These are phyloP conservation scores for Deilephila elpenor DNA, from an alignment of 2,888 invertebrate species.

Conservation along the genomic window DNA sequence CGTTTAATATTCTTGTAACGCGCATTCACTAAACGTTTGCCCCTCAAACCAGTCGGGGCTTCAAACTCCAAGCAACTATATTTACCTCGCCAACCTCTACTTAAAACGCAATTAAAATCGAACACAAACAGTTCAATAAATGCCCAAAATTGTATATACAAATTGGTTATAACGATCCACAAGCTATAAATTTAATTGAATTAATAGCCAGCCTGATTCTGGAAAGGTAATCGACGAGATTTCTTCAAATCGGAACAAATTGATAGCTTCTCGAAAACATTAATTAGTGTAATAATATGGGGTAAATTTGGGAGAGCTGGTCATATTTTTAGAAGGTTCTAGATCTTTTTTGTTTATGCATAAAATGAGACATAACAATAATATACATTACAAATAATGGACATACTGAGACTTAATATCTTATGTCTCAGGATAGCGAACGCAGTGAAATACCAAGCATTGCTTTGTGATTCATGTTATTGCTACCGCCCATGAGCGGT, in stretches of 20 bases:
- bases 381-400: no score
- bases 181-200: constrained; percentile 11
- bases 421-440: no score
- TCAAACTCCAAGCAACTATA: background rate
- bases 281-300: background rate
- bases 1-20: background rate
- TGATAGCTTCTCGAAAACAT: background rate
- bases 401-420: no score
- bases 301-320: no score
- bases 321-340: no score
- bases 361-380: no score
- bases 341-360: no score
- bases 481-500: no score
- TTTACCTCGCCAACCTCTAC: background rate
- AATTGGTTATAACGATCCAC: constrained; percentile 9
- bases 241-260: constrained; percentile 4
- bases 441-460: no score
- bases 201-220: constrained; percentile 12
- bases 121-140: constrained; percentile 1
- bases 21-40: background rate
- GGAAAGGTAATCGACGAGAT: background rate
- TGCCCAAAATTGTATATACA: background rate
- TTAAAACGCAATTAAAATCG: constrained; percentile 6
- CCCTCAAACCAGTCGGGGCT: background rate
- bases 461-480: no score